These are phyloP conservation scores for Tetragnatha versicolor DNA, from an alignment of 1,140 invertebrate species.

Conservation along the genomic window DNA sequence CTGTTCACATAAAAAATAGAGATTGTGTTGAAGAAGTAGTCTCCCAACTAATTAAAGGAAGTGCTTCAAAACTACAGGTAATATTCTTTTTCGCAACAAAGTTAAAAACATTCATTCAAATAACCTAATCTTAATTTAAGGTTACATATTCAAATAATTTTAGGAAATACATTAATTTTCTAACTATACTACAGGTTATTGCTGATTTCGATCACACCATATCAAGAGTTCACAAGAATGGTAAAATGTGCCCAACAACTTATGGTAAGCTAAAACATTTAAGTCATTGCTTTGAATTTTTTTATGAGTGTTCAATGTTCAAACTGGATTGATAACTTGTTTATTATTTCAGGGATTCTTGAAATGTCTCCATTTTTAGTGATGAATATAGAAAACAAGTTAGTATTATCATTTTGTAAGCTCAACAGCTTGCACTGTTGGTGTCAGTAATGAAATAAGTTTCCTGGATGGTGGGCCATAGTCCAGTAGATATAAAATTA, in stretches of 20 bases:
- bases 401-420: neutral
- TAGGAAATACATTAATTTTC: too few relatives aligned
- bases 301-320: too few relatives aligned
- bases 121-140: too few relatives aligned
- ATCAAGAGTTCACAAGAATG: constrained; percentile 26
- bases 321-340: too few relatives aligned
- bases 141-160: too few relatives aligned
- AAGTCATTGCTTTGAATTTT: too few relatives aligned
- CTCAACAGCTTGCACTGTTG: neutral
- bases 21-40: constrained; percentile 48
- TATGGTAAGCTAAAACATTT: constrained; percentile 20
- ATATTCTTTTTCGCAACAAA: neutral
- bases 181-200: constrained; percentile 31
- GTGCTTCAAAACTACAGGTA: constrained; percentile 40
- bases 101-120: too few relatives aligned
- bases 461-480: too few relatives aligned
- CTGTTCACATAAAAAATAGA: constrained; percentile 33
- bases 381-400: constrained; percentile 28
- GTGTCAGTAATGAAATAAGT: neutral
- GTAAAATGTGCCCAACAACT: constrained; percentile 16
- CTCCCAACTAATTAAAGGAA: constrained; percentile 30
- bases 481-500: too few relatives aligned
- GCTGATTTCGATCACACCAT: constrained; percentile 49
- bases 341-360: constrained; percentile 16
- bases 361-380: neutral